phyloP scores from a whole-genome alignment of 2,113 vertebrate genomes.

The Eulemur macaco region DNA sequence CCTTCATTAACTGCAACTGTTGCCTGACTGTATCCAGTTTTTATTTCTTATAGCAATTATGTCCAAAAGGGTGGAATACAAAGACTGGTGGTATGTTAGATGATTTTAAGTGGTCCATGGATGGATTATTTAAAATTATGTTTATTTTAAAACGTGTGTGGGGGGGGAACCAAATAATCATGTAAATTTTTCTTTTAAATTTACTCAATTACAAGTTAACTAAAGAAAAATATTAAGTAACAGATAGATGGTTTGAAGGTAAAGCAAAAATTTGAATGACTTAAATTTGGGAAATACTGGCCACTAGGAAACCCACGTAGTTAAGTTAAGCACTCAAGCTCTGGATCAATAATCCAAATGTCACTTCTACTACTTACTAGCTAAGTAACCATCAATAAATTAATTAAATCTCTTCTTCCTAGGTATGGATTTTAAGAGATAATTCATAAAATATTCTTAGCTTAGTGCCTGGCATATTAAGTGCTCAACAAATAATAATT shows the following conservation, averaged over 20 bases:
- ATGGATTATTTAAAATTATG: neutral
- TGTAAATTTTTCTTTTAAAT: slow-evolving; percentile 16
- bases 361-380: neutral
- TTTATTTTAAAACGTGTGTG: slow-evolving; percentile 22
- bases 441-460: neutral
- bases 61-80: neutral
- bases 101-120: neutral
- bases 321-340: neutral
- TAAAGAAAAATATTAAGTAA: neutral
- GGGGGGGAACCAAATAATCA: neutral
- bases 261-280: neutral
- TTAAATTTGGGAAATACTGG: neutral
- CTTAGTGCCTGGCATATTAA: neutral
- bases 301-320: neutral
- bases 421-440: slow-evolving; percentile 16
- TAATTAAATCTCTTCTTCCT: neutral
- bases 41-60: neutral
- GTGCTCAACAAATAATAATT: neutral
- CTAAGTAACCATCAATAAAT: neutral
- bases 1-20: neutral
- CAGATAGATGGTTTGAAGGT: neutral
- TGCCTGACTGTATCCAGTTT: neutral
- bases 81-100: neutral
- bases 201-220: slow-evolving; percentile 28
- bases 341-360: neutral